phyloP scores from a whole-genome alignment of 2,888 invertebrate genomes.

The Caenorhabditis parvicauda region DNA sequence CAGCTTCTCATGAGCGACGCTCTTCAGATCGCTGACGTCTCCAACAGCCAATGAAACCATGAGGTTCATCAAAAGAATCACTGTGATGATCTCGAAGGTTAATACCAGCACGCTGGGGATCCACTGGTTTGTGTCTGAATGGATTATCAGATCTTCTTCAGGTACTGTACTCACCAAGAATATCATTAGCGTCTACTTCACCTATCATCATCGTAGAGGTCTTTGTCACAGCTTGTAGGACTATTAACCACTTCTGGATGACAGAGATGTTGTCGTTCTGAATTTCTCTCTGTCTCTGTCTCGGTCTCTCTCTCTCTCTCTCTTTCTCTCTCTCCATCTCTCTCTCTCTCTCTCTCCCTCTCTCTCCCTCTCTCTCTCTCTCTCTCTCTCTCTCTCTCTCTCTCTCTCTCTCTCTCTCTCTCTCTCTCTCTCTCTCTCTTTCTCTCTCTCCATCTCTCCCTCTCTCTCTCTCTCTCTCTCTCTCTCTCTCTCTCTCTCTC shows the following conservation, averaged over 20 bases:
- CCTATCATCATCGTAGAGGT: constrained; percentile 62
- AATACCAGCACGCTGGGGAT: constrained; percentile 56
- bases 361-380: not conserved
- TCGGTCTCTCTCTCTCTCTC: too few species aligned
- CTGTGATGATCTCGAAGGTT: constrained; percentile 60
- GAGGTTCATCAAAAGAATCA: constrained; percentile 59
- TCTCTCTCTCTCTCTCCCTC: not conserved
- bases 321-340: too few species aligned
- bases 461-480: not conserved
- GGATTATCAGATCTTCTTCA: not conserved
- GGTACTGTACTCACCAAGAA: constrained; percentile 10
- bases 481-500: not conserved
- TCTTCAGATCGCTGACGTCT: constrained; percentile 53
- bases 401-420: not conserved
- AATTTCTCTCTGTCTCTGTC: not conserved
- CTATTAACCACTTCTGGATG: constrained; percentile 33
- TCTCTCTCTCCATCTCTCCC: too few species aligned
- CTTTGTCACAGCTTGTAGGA: constrained; percentile 59
- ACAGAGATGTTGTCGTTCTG: constrained; percentile 30
- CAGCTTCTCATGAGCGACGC: constrained; percentile 54
- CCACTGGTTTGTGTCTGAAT: constrained; percentile 47
- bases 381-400: not conserved
- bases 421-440: not conserved
- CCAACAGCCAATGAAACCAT: constrained; percentile 60
- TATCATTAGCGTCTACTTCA: constrained; percentile 50